Conservation (phyloP, 2,888 invertebrate species). For the Coenonympha glycerion region DNA sequence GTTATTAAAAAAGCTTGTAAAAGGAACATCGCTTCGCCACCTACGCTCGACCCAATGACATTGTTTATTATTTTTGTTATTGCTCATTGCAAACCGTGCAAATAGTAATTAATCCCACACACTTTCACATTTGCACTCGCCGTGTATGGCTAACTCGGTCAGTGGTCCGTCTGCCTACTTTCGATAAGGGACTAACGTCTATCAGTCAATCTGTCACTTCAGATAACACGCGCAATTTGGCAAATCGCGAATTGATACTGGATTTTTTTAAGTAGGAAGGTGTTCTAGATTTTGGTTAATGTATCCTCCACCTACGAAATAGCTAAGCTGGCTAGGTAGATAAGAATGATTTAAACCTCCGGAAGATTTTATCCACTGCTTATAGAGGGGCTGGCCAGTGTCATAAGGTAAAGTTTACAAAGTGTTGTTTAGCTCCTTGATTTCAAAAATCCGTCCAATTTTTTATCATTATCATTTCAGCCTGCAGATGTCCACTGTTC, state of each 20-base stretch:
- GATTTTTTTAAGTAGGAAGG: constrained; percentile 1
- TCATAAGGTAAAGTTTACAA: too few relatives aligned
- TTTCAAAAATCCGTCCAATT: too few relatives aligned
- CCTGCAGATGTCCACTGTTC: too few relatives aligned
- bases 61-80: constrained; percentile 59
- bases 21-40: constrained; percentile 29
- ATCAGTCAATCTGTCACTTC: constrained; percentile 4
- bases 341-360: too few relatives aligned
- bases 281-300: background rate
- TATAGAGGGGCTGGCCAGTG: too few relatives aligned
- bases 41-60: constrained; percentile 58
- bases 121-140: constrained; percentile 51
- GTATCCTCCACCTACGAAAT: constrained; percentile 4
- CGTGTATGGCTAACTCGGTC: constrained; percentile 45
- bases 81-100: constrained; percentile 46
- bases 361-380: too few relatives aligned
- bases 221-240: constrained; percentile 6
- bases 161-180: constrained; percentile 55
- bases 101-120: constrained; percentile 64
- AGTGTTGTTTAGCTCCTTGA: too few relatives aligned
- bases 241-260: constrained; percentile 1
- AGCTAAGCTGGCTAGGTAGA: too few relatives aligned
- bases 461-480: too few relatives aligned
- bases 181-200: constrained; percentile 24
- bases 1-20: constrained; percentile 20